Evolutionary conservation across 2,888 invertebrate genomes (phyloP).

Genomic region (Stratiomys singularior): DNA sequence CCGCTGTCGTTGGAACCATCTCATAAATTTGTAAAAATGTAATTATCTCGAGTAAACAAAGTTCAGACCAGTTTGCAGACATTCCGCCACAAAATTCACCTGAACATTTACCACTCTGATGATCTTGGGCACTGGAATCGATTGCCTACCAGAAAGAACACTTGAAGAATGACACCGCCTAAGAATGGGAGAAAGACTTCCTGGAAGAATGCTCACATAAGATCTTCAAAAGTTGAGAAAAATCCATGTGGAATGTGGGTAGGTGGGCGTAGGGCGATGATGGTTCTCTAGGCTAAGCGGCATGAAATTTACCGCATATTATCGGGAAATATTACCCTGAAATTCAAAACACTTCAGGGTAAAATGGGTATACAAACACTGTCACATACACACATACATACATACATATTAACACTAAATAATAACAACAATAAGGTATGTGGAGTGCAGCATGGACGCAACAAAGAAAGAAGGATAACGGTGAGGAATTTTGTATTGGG

Average conservation of each 20-base stretch:
- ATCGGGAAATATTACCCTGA: conserved; percentile 5
- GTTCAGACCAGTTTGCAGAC: conserved; percentile 18
- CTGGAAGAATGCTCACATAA: conserved; percentile 15
- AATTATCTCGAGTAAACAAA: conserved; percentile 43
- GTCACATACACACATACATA: too few species aligned
- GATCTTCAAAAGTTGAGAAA: not conserved
- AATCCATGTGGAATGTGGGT: not conserved
- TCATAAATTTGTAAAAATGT: conserved; percentile 44
- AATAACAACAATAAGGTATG: not conserved
- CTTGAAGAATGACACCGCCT: not conserved
- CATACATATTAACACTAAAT: too few species aligned
- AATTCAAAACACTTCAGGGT: not conserved
- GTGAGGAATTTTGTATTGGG: not conserved
- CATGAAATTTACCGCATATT: conserved; percentile 24
- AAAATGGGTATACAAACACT: not conserved
- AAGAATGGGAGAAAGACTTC: not conserved
- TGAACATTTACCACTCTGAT: not conserved
- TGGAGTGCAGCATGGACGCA: not conserved
- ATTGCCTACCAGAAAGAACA: not conserved
- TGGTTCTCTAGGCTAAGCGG: not conserved
- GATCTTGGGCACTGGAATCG: not conserved
- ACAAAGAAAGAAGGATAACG: not conserved
- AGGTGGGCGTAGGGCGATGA: not conserved
- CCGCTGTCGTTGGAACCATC: not conserved
- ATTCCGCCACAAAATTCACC: not conserved